A percentile compares a stretch with the other conserved stretches of the same genome.
These are phyloP conservation scores for Lumbricus terrestris DNA, from an alignment of 2,888 invertebrate genomes.

Conservation along the genomic window DNA sequence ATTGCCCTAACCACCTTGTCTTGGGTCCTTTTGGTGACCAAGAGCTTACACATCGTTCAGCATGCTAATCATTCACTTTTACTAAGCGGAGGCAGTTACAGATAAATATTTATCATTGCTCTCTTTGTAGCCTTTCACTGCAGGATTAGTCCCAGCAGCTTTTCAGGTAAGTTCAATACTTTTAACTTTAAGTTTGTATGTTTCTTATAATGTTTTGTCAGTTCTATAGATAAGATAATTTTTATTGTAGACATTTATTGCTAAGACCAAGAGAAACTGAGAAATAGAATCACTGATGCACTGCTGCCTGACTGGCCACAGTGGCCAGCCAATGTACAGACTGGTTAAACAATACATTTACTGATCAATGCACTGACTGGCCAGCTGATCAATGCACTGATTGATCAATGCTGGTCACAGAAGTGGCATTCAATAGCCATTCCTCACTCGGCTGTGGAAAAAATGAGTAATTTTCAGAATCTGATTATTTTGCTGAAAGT, in stretches of 20 bases:
- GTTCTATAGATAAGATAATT: neutral
- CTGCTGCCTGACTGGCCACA: too few species aligned
- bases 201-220: neutral
- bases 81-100: neutral
- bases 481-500: neutral
- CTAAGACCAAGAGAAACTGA: neutral
- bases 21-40: neutral
- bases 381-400: too few species aligned
- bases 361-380: neutral
- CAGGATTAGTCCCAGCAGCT: constrained; percentile 3
- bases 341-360: neutral
- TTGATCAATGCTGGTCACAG: neutral
- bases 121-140: neutral
- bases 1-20: neutral
- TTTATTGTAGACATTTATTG: neutral
- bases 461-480: neutral
- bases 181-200: neutral
- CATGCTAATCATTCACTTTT: neutral
- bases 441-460: neutral
- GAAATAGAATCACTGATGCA: neutral
- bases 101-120: neutral
- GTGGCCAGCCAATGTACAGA: too few species aligned
- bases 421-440: neutral
- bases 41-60: neutral
- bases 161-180: neutral